Base-by-base conservation (phyloP, 1,140 invertebrate species). In the Bilobella aurantiaca region DNA sequence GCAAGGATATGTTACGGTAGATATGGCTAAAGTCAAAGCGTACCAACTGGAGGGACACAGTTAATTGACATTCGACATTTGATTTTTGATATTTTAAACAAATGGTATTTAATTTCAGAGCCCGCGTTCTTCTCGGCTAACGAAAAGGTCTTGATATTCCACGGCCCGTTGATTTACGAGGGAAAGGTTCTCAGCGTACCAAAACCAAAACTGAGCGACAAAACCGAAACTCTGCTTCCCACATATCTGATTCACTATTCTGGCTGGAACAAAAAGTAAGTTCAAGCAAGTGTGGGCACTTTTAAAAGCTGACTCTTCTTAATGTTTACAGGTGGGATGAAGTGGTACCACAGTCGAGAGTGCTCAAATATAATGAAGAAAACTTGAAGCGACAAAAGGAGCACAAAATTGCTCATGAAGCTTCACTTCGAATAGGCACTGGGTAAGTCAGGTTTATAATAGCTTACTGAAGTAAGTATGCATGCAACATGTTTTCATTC, bases 151-250 rank as follows among this genome's bases (percentile, higher is more conserved):
- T 79, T 96, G n/a, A 96, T 93, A 78, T 96, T 93, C 75, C 93
- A 96, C 80, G 93, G 93, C 0, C 91, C 91, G 14, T 79, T 96
- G 8, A 88, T 96, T 67, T 97, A 96, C 78, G 93, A 96, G 81
- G 93, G 93, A 8, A 96, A 96, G 84, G 93, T 91, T 78, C 79
- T 96, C 8, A 79, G 87, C 8, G 34, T 42, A 8, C 34, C 34
- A 18, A n/a, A n/a, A n/a, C n/a, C n/a, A n/a, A n/a, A n/a, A n/a
- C n/a, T n/a, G n/a, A n/a, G n/a, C n/a, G 37, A 42, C 3, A 90
- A 88, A 75, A 90, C 93, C 70, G 91, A 91, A 78, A 85, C 87
- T 77, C 82, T 91, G 2, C 87, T 89, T 76, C 96, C 96, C 79
- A 3, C 3, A 2, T 61, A 31, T 25, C 86, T 93, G 28, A 93